A percentile compares a stretch with the other conserved stretches of the same genome.
phyloP scores from a whole-genome alignment of 2,113 vertebrate genomes.

The Arvicanthis niloticus region DNA sequence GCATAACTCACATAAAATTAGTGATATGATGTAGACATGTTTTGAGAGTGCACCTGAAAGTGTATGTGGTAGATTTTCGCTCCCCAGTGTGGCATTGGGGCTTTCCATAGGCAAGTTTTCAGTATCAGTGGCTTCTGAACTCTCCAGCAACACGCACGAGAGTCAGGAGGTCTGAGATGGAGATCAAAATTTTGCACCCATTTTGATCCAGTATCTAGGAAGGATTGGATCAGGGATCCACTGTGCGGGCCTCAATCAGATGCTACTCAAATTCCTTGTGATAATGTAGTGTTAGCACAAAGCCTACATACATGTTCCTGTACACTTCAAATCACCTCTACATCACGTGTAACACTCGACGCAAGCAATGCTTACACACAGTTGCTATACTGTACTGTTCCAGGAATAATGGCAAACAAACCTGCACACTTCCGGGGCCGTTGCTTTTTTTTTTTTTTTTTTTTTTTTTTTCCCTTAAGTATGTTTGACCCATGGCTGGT shows the following conservation, averaged over 20 bases:
- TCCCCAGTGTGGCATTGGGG: not conserved
- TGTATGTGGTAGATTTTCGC: not conserved
- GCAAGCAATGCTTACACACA: not conserved
- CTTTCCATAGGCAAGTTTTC: not conserved
- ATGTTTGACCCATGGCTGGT: not conserved
- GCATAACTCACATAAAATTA: not conserved
- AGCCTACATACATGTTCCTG: not conserved
- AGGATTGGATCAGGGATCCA: not conserved
- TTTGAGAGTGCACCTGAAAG: not conserved
- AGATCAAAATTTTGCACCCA: not conserved
- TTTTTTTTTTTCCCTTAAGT: not conserved
- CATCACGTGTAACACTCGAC: not conserved
- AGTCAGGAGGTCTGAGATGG: not conserved
- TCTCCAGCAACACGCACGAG: accelerated
- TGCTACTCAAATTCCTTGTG: not conserved
- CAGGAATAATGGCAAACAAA: not conserved
- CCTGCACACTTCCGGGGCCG: not conserved
- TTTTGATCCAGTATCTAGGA: not conserved
- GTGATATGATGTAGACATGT: not conserved
- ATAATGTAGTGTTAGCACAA: not conserved
- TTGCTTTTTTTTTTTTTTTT: not conserved
- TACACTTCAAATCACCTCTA: not conserved
- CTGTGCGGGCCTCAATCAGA: not conserved
- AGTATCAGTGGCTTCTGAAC: not conserved
- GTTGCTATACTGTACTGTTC: not conserved